Conservation (phyloP, 2,113 vertebrate species). For the Oreochromis niloticus region DNA sequence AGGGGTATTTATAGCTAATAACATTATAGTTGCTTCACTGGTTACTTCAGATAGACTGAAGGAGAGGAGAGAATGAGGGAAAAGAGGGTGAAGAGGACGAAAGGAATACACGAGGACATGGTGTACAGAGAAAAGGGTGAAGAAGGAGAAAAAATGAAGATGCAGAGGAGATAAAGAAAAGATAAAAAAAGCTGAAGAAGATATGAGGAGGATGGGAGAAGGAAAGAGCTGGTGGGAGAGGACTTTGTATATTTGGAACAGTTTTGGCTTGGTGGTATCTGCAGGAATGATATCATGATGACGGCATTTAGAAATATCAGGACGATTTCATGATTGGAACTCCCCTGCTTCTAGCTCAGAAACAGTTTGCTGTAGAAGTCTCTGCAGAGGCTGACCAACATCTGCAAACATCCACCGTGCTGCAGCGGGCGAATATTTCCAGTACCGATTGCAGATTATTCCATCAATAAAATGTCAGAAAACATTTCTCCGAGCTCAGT, state of each 20-base stretch:
- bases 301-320: slow-evolving; percentile 1
- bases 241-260: not conserved
- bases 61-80: not conserved
- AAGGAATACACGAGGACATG: not conserved
- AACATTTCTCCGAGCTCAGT: not conserved
- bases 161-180: not conserved
- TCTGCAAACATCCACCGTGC: not conserved
- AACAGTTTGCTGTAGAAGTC: not conserved
- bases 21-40: slow-evolving; percentile 46
- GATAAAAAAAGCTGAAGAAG: not conserved
- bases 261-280: not conserved
- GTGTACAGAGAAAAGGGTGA: not conserved
- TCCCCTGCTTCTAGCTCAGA: not conserved
- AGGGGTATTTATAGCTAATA: slow-evolving; percentile 56
- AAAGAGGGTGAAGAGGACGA: not conserved
- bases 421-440: not conserved
- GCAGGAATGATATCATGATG: slow-evolving; percentile 11
- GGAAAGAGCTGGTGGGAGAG: not conserved
- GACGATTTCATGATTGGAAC: not conserved
- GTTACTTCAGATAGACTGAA: slow-evolving; percentile 17
- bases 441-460: not conserved
- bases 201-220: not conserved
- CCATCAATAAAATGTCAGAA: not conserved
- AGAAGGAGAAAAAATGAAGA: not conserved
- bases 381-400: not conserved